A percentile compares a stretch with the other conserved stretches of the same genome.
Evolutionary conservation across 2,797 vertebrate species (phyloP).

Genomic region (Poecilia velifera): DNA sequence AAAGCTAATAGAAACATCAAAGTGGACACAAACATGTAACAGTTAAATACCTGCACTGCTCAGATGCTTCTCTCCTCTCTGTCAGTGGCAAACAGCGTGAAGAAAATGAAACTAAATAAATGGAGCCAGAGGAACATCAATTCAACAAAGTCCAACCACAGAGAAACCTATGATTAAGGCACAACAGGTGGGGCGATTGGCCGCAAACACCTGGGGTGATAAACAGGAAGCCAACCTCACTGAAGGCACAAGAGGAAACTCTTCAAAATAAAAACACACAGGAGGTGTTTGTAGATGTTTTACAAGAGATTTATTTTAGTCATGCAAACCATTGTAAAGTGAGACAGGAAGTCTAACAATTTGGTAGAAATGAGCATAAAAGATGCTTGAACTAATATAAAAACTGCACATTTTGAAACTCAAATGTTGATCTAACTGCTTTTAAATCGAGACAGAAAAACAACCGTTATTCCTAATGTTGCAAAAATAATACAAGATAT

Average conservation of each 20-base stretch:
- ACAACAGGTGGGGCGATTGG: neutral
- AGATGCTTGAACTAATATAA: neutral
- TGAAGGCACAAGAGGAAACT: neutral
- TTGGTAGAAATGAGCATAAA: neutral
- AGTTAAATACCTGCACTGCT: neutral
- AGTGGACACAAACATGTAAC: neutral
- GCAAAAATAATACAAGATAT: neutral
- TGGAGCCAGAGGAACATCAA: neutral
- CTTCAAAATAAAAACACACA: neutral
- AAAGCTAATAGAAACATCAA: slow-evolving; percentile 1
- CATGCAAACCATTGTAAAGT: neutral
- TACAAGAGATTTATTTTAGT: neutral
- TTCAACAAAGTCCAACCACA: neutral
- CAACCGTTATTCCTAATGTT: neutral
- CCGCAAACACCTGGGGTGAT: neutral
- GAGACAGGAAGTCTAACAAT: neutral
- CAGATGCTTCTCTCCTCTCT: neutral
- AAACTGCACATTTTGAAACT: neutral
- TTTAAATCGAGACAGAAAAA: neutral
- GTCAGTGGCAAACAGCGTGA: neutral
- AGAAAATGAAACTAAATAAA: neutral
- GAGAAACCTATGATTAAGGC: neutral
- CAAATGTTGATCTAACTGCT: neutral
- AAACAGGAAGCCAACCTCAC: neutral
- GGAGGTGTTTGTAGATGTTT: neutral